Evolutionary conservation across 1,140 invertebrate species (phyloP), one percentile per base, ranked within the genome.

Genomic region (Drosophila ercepeae): DNA sequence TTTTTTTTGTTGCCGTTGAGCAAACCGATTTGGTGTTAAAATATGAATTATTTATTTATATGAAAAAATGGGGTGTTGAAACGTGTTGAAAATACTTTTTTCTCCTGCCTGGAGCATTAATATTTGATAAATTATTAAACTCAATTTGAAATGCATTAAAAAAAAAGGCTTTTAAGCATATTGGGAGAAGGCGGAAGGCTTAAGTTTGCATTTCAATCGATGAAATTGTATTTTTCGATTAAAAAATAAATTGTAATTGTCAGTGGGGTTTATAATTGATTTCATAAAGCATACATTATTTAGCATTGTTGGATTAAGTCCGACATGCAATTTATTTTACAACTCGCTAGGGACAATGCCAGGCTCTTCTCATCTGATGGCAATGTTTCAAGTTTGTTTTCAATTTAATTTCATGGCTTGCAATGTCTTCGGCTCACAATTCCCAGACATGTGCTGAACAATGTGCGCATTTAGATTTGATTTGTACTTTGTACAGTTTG

Each of bases 401-500:
- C 45, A 67, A 52, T 52, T 44, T 34, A 19, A 52, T 65, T 34
- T 64, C 7, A 19, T 42, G 32, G 29, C 36, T 23, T 3, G 18
- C 36, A 39, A 49, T 29, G 11, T 49, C 34, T 34, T 7, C 16
- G n/a, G 41, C 58, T 25, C 32, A n/a, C 8, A 29, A 63, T 64
- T 44, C 63, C 49, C 61, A 18, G 29, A 32, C 25, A 54, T 68
- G 32, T 52, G 53, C 18, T n/a, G 11, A 4, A 50, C 67, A 39
- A 39, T 36, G 65, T 53, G 55, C 42, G 49, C 45, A 53, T 51
- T 70, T 72, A 61, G 68, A 82, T 77, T 78, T 60, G 78, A 82
- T 69, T 78, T 73, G 44, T 55, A 67, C 44, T 54, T 57, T 63
- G 57, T 27, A 57, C 41, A 51, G 53, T 60, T 54, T 41, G 60